These are phyloP conservation scores for Nezara viridula DNA, from an alignment of 2,888 invertebrate genomes.

Conservation along the genomic window DNA sequence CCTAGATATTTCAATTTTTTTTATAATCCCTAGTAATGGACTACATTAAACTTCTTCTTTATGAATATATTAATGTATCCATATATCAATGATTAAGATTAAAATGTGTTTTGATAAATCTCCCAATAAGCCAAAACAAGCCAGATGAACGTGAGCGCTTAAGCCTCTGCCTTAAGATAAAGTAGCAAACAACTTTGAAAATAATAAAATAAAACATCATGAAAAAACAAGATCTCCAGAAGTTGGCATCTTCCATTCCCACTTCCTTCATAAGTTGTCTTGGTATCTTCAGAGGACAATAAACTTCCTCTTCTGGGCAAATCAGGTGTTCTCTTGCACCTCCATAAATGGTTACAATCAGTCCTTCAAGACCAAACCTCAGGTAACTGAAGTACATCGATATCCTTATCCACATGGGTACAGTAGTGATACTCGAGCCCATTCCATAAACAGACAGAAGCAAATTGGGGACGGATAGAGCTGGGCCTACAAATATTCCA, in stretches of 20 bases:
- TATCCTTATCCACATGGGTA: slow-evolving; percentile 82
- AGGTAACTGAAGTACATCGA: slow-evolving; percentile 90
- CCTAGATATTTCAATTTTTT: not conserved
- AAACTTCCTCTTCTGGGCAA: slow-evolving; percentile 77
- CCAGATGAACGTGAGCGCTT: slow-evolving; percentile 80
- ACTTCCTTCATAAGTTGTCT: slow-evolving; percentile 65
- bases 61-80: not conserved
- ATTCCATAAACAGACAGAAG: slow-evolving; percentile 89
- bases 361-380: slow-evolving; percentile 91
- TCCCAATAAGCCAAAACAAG: slow-evolving; percentile 79
- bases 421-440: slow-evolving; percentile 80
- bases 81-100: slow-evolving; percentile 66
- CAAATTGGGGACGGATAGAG: slow-evolving; percentile 88
- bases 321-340: slow-evolving; percentile 84
- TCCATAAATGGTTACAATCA: slow-evolving; percentile 92
- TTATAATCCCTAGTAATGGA: not conserved
- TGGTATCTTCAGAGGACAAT: slow-evolving; percentile 68
- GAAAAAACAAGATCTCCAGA: slow-evolving; percentile 78
- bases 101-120: slow-evolving; percentile 76
- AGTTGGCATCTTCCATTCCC: slow-evolving; percentile 78
- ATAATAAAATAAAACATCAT: slow-evolving; percentile 75
- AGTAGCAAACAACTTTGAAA: slow-evolving; percentile 77
- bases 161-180: slow-evolving; percentile 80
- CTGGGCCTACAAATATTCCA: slow-evolving; percentile 91
- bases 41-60: not conserved